Conservation (phyloP, 2,113 vertebrate species). For the Okapia johnstoni region DNA sequence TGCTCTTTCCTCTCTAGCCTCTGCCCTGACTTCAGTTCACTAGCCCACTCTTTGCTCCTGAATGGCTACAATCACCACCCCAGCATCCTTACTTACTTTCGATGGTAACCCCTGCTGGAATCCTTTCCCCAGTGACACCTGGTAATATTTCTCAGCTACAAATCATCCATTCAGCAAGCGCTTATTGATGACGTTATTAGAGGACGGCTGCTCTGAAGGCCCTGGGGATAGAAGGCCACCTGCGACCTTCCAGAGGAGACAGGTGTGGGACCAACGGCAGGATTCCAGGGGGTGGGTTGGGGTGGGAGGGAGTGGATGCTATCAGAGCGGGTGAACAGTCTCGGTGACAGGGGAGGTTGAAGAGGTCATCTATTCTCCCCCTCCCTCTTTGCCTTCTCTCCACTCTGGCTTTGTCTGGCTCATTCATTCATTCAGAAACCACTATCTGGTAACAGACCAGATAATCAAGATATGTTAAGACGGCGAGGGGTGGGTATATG, state of each 20-base stretch:
- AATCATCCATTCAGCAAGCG: conserved; percentile 42
- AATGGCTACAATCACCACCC: background rate
- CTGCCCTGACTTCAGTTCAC: background rate
- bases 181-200: conserved; percentile 55
- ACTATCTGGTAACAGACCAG: background rate
- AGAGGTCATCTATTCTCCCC: background rate
- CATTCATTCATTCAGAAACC: background rate
- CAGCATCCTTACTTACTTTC: background rate
- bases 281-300: background rate
- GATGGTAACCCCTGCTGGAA: background rate
- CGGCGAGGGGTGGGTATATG: accelerated
- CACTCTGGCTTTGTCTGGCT: background rate
- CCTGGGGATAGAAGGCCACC: background rate
- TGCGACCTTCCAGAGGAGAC: conserved; percentile 10
- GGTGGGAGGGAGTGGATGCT: background rate
- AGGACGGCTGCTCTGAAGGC: conserved; percentile 20
- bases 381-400: background rate
- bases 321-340: background rate
- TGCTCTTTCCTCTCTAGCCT: background rate
- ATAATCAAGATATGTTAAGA: background rate
- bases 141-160: conserved; percentile 64
- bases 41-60: background rate
- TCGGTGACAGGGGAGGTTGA: background rate
- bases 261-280: background rate
- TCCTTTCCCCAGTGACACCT: conserved; percentile 41